Evolutionary conservation across 2,888 invertebrate genomes (phyloP).

Genomic region (Thymelicus acteon): DNA sequence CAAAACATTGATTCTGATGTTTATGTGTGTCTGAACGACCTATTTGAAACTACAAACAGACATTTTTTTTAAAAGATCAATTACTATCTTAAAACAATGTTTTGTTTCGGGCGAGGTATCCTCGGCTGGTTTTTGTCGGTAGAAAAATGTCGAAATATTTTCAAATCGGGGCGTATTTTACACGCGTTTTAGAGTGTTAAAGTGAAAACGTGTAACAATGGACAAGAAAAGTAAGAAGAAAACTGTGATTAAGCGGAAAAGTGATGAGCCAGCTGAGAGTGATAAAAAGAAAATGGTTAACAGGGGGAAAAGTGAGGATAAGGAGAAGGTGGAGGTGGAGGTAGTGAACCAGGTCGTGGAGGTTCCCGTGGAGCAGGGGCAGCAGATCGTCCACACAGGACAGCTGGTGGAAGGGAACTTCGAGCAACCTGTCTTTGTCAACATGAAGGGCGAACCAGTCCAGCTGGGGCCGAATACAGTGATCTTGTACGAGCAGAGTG

Average conservation of each 20-base stretch:
- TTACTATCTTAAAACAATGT: conserved; percentile 55
- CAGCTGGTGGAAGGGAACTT: conserved; percentile 79
- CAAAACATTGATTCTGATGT: conserved; percentile 48
- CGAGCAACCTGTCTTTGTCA: conserved; percentile 81
- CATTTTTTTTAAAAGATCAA: conserved; percentile 38
- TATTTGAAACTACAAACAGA: conserved; percentile 3
- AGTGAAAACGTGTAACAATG: conserved; percentile 66
- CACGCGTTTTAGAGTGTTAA: conserved; percentile 50
- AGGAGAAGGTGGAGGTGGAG: conserved; percentile 75
- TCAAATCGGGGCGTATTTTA: conserved; percentile 44
- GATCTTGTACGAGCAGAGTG: conserved; percentile 79
- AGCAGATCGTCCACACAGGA: conserved; percentile 77
- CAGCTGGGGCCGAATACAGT: conserved; percentile 80
- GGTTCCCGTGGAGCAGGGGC: conserved; percentile 77
- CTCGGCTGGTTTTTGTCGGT: conserved; percentile 43
- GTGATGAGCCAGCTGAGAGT: conserved; percentile 70
- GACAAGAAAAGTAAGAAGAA: conserved; percentile 83
- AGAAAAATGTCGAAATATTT: conserved; percentile 22
- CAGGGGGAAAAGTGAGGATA: conserved; percentile 66
- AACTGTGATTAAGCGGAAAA: conserved; percentile 79
- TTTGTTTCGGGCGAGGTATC: conserved; percentile 60
- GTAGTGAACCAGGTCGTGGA: conserved; percentile 77
- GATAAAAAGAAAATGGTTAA: conserved; percentile 77
- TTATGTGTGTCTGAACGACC: conserved; percentile 31
- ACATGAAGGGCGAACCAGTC: conserved; percentile 81